Conservation (phyloP, 2,797 vertebrate species). For the Cryptoprocta ferox region DNA sequence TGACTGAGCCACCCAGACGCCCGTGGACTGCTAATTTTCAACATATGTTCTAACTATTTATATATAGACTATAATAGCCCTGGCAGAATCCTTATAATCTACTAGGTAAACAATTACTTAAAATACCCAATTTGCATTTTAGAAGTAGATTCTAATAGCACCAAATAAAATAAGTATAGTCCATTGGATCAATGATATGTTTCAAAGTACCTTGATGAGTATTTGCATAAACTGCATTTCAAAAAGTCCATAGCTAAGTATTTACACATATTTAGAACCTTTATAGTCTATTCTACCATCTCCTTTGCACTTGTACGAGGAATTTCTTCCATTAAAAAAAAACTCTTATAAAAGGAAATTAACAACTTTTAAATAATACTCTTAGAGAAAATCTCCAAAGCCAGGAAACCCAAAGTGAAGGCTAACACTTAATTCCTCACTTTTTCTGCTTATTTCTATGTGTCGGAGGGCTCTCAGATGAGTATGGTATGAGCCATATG, state of each 20-base stretch:
- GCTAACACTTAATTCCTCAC: constrained; percentile 22
- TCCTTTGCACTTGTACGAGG: constrained; percentile 60
- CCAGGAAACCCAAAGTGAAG: constrained; percentile 59
- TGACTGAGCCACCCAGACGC: too few species aligned
- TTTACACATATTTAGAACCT: constrained; percentile 43
- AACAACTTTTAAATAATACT: constrained; percentile 72
- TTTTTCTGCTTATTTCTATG: constrained; percentile 59
- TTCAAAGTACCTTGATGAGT: constrained; percentile 54
- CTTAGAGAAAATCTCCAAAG: neutral
- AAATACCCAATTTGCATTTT: constrained; percentile 37
- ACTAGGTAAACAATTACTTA: neutral
- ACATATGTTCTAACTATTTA: constrained; percentile 47
- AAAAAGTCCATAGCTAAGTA: neutral
- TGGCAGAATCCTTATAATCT: neutral
- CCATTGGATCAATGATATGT: neutral
- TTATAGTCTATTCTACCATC: constrained; percentile 40
- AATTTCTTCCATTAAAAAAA: constrained; percentile 72
- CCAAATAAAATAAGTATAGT: neutral
- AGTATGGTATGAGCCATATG: constrained; percentile 67
- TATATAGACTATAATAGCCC: neutral
- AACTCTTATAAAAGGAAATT: constrained; percentile 74
- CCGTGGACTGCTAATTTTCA: constrained; percentile 4
- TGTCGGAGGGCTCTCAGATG: constrained; percentile 72
- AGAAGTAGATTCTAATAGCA: neutral
- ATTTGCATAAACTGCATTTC: constrained; percentile 66